Base-by-base conservation (phyloP, 2,113 vertebrate species). In the Ceratotherium simum region DNA sequence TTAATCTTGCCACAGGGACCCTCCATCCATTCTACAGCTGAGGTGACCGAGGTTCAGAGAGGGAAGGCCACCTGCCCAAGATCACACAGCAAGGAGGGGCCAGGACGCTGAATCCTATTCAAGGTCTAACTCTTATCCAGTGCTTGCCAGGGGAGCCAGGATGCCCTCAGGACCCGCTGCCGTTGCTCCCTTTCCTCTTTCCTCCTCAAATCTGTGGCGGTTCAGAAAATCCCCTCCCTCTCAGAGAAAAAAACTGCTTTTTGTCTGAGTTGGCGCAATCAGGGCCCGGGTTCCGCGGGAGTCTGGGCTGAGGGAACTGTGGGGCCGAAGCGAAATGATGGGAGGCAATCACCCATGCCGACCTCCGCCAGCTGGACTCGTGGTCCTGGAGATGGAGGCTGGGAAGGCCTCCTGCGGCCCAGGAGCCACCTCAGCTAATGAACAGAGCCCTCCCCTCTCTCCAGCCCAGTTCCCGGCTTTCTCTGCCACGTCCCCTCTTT, bases 11-110 rank as follows among this genome's bases (percentile, higher is more conserved):
- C 64, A n/a, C 12, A 42, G 42, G 20, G 58, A 70, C 33, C 33
- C 6, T 92, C 39, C 58, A 11, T 42, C 54, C 7, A 3, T 58
- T 70, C 75, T 20, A 51, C 31, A 64, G 72, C 46, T n/a, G 62
- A 75, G 54, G 23, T 46, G 20, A 39, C 48, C 16, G 86, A 87
- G 70, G 76, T 51, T 80, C 90, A 80, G 94, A 95, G 58, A 92
- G 1, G 16, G 69, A 60, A 96, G 54, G 91, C 51, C 65, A 93
- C 23, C n/a, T 33, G 42, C 46, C 48, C 85, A 86, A 88, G 78
- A 78, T 58, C 89, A 91, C 85, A 83, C 60, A 73, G 87, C 69
- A 93, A 93, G 29, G 56, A 36, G 0, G 3, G 48, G 13, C 93
- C 39, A 31, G 73, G 36, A 73, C 75, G 42, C 31, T 13, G 31